Base-by-base conservation (phyloP, 2,113 vertebrate genomes). In the Origma solitaria region DNA sequence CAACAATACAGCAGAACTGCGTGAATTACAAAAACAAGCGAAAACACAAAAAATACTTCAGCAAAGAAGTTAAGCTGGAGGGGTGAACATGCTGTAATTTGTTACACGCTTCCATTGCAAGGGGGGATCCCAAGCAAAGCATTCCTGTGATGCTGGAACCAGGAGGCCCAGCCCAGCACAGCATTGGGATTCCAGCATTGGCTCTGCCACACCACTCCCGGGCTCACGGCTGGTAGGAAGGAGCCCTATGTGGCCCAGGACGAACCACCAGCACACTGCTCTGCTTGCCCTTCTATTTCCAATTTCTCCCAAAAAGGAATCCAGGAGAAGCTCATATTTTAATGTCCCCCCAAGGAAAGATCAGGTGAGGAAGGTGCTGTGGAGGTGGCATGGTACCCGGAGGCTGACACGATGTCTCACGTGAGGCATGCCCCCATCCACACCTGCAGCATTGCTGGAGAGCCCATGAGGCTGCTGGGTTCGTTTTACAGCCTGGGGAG, bases 111-210 rank as follows among this genome's bases (percentile, higher is more conserved):
- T 75, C 86, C 66, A 82, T 19, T 62, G 68, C 1, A 37, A 37
- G 25, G 3, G 28, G 25, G 38, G 82, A 95, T 91, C 94, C 88
- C 83, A 92, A 95, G 94, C 71, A 94, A 94, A 95, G 95, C 90
- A 90, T 84, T 95, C 90, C 90, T 93, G 94, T 94, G 96, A 92
- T 0, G 72, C 90, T 92, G 95, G 95, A 96, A 94, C 60, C 8
- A 0, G 45, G 78, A 95, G 85, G 82, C 92, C 86, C 57, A 23
- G 93, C 18, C 91, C 71, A 60, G 88, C 10, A 72, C 21, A 13
- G 19, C 1, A 13, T 37, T 71, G 3, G 7, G 87, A 80, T 79
- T 86, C 86, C 49, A 44, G 87, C 50, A 45, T 42, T n/a, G 42
- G n/a, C 66, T 86, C 50, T 86, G 92, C 85, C 50, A 56, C 27